phyloP scores from a whole-genome alignment of 2,113 vertebrate species.

The Elachura formosa region DNA sequence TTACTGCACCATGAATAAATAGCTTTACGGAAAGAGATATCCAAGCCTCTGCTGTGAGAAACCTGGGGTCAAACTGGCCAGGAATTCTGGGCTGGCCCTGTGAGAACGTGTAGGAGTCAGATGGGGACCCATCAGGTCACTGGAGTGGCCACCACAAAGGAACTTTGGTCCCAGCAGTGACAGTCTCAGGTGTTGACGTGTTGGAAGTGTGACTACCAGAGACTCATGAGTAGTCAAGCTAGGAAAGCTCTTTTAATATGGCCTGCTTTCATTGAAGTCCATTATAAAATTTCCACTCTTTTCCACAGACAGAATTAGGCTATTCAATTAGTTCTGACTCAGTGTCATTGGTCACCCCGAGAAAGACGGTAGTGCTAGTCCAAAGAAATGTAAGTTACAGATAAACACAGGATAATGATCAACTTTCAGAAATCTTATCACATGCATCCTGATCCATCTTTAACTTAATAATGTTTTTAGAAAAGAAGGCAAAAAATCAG shows the following conservation, averaged over 20 bases:
- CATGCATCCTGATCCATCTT: not conserved
- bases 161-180: not conserved
- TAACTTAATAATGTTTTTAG: not conserved
- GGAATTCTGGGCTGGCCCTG: not conserved
- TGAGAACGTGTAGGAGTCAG: not conserved
- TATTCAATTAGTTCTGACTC: not conserved
- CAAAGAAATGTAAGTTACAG: not conserved
- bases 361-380: not conserved
- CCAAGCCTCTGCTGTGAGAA: not conserved
- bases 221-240: accelerated
- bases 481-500: not conserved
- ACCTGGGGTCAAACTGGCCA: not conserved
- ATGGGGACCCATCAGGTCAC: accelerated
- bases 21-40: not conserved
- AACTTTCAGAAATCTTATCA: not conserved
- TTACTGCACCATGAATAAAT: accelerated
- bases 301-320: not conserved
- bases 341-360: not conserved
- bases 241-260: not conserved
- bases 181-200: too few relatives aligned
- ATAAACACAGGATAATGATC: not conserved
- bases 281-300: not conserved
- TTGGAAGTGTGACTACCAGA: not conserved
- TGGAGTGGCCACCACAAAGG: not conserved
- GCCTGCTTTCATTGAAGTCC: not conserved